Percentiles rank a stretch among this genome's conserved stretches.
Conservation (phyloP, 1,140 invertebrate genomes). For the Adelges cooleyi region DNA sequence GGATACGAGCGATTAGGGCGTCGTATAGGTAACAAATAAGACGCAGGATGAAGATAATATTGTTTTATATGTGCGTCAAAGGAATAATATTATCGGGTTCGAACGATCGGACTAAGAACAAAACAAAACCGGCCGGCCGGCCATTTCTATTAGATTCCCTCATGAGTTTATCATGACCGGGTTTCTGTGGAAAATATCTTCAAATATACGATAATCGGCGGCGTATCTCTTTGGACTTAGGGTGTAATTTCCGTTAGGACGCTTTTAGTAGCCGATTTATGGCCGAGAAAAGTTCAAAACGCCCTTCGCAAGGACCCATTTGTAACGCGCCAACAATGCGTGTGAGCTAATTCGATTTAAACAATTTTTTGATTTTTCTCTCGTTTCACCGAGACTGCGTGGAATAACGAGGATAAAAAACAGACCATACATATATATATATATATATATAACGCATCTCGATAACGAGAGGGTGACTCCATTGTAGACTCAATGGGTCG, state of each 20-base stretch:
- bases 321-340: neutral
- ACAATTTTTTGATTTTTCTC: neutral
- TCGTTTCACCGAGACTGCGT: neutral
- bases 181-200: slow-evolving; percentile 23
- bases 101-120: slow-evolving; percentile 4
- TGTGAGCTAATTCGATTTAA: neutral
- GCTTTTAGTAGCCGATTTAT: slow-evolving; percentile 23
- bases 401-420: too few relatives aligned
- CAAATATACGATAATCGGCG: slow-evolving; percentile 15
- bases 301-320: neutral
- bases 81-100: slow-evolving; percentile 10
- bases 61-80: slow-evolving; percentile 8
- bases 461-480: neutral
- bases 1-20: too few relatives aligned
- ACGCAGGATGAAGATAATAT: too few relatives aligned
- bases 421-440: too few relatives aligned
- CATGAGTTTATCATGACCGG: slow-evolving; percentile 4
- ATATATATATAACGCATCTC: neutral
- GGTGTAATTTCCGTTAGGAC: slow-evolving; percentile 25
- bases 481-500: slow-evolving; percentile 13
- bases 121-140: slow-evolving; percentile 5
- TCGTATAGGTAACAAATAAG: too few relatives aligned
- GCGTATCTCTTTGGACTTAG: neutral
- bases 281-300: slow-evolving; percentile 16
- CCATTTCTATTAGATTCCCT: neutral